Evolutionary conservation across 53 echinoderm and acorn worm species (phyloP).

Genomic region (Astropecten irregularis): DNA sequence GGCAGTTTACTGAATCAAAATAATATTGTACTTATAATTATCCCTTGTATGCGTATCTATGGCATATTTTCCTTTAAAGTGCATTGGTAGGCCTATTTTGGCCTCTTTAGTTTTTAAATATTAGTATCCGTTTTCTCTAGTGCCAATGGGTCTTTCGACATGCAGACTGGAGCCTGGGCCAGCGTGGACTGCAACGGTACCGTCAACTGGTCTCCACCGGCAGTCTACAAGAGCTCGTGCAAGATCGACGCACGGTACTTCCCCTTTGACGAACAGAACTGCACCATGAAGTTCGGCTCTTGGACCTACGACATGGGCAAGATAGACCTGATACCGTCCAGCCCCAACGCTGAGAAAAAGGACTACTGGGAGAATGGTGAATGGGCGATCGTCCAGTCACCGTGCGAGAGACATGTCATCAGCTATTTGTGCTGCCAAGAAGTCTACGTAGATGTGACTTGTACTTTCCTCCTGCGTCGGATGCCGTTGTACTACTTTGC

Average conservation of each 20-base stretch:
- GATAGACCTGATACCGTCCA: slow-evolving; percentile 80
- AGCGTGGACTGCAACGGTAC: slow-evolving; percentile 77
- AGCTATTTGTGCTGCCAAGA: slow-evolving; percentile 85
- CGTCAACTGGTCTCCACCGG: slow-evolving; percentile 88
- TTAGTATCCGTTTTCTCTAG: too few relatives aligned
- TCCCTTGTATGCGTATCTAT: too few relatives aligned
- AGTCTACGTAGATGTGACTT: slow-evolving; percentile 90
- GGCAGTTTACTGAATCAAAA: too few relatives aligned
- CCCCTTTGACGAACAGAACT: slow-evolving; percentile 95
- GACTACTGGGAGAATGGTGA: slow-evolving; percentile 91
- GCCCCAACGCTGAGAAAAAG: slow-evolving; percentile 63
- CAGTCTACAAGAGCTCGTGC: slow-evolving; percentile 93
- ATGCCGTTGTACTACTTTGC: slow-evolving; percentile 95
- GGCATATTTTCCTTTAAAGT: too few relatives aligned
- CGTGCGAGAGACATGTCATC: slow-evolving; percentile 67
- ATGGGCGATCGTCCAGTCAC: slow-evolving; percentile 81
- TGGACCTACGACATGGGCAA: slow-evolving; percentile 83
- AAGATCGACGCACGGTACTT: slow-evolving; percentile 92
- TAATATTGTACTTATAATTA: too few relatives aligned
- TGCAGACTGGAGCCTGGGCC: slow-evolving; percentile 76
- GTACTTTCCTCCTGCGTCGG: slow-evolving; percentile 81
- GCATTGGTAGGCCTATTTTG: too few relatives aligned
- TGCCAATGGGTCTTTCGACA: slow-evolving; percentile 89
- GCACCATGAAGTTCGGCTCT: slow-evolving; percentile 93
- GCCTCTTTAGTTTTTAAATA: too few relatives aligned